phyloP scores from a whole-genome alignment of 2,113 vertebrate genomes.

The Strix uralensis region DNA sequence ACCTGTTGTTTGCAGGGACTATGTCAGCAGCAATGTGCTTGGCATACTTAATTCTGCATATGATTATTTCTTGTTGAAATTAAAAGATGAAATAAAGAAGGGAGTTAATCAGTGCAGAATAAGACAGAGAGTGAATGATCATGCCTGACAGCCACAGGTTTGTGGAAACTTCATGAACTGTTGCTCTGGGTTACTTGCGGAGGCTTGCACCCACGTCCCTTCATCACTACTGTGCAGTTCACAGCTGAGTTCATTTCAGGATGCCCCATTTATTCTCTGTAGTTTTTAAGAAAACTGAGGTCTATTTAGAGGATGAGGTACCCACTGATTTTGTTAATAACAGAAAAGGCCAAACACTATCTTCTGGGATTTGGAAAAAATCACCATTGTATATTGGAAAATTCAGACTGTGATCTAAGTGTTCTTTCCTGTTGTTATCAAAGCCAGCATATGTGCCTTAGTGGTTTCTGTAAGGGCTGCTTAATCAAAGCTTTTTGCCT shows the following conservation, averaged over 20 bases:
- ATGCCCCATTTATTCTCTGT: not conserved
- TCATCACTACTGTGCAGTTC: fast-evolving
- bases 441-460: not conserved
- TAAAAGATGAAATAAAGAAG: not conserved
- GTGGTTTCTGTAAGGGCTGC: not conserved
- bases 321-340: not conserved
- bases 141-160: not conserved
- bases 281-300: not conserved
- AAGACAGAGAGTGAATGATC: not conserved
- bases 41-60: not conserved
- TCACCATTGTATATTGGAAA: not conserved
- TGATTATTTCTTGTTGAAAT: not conserved
- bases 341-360: not conserved
- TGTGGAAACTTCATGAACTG: not conserved
- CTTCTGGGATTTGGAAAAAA: not conserved
- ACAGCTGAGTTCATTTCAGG: not conserved
- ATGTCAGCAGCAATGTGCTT: not conserved
- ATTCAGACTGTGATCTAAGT: not conserved
- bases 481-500: not conserved
- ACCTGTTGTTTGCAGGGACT: not conserved
- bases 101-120: not conserved
- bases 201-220: not conserved
- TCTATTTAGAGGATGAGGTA: not conserved
- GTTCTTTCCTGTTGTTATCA: not conserved
- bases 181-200: not conserved